Percentiles rank a stretch among this genome's conserved stretches.
Evolutionary conservation across 2,797 vertebrate genomes (phyloP).

Genomic region (Sebastiscus albofasciatus): DNA sequence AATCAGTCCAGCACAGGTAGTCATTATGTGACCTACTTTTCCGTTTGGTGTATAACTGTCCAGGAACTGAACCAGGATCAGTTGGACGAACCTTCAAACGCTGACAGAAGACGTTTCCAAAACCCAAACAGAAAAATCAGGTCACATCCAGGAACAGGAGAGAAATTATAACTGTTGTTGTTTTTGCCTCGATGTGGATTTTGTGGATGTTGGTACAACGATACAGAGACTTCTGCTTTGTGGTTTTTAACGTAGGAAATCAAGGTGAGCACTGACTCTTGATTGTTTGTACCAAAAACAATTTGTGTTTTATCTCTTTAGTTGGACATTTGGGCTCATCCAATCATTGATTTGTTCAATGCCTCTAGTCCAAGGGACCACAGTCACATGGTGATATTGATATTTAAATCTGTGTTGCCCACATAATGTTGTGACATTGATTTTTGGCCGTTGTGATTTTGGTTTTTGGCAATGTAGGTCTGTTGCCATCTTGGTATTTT

Average conservation of each 20-base stretch:
- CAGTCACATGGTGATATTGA: not conserved
- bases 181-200: not conserved
- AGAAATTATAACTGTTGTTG: not conserved
- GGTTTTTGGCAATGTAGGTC: too few relatives aligned
- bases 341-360: not conserved
- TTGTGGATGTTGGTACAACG: not conserved
- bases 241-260: not conserved
- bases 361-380: not conserved
- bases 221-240: too few relatives aligned
- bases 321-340: not conserved
- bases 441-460: accelerated
- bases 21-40: constrained; percentile 30
- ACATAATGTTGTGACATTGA: accelerated
- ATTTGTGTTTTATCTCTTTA: too few relatives aligned
- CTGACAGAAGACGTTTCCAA: constrained; percentile 13
- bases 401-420: not conserved
- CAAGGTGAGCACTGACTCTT: not conserved
- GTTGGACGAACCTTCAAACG: constrained; percentile 24
- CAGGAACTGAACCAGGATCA: constrained; percentile 30
- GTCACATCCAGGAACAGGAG: not conserved
- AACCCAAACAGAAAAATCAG: constrained; percentile 5
- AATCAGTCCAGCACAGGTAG: not conserved
- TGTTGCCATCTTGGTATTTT: not conserved
- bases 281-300: not conserved
- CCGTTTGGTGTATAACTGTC: not conserved